Percentiles rank a stretch among this genome's conserved stretches.
These are phyloP conservation scores for Toxostoma redivivum DNA, from an alignment of 2,113 vertebrate species.

Conservation along the genomic window DNA sequence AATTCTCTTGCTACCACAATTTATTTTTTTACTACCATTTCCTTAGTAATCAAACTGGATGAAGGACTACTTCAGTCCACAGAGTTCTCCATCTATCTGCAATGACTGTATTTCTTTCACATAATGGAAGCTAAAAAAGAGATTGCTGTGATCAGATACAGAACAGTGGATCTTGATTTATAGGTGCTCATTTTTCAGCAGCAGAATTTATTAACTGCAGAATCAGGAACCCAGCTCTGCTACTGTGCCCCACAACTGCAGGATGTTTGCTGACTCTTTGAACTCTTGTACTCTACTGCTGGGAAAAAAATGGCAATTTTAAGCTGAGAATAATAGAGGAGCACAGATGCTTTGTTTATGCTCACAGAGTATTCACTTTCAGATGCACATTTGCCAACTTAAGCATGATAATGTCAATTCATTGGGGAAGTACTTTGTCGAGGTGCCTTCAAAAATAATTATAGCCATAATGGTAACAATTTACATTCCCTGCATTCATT, in stretches of 20 bases:
- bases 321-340: neutral
- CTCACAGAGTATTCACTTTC: neutral
- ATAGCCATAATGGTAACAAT: neutral
- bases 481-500: neutral
- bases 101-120: neutral
- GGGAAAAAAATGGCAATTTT: neutral
- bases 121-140: neutral
- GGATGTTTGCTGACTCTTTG: neutral
- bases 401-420: neutral
- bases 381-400: neutral
- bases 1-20: neutral
- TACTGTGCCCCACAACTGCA: neutral
- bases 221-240: neutral
- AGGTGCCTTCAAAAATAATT: conserved; percentile 27
- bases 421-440: neutral
- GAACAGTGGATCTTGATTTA: neutral
- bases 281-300: neutral
- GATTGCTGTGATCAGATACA: neutral
- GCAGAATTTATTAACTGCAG: neutral
- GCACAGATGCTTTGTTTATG: neutral
- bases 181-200: neutral
- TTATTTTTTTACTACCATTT: neutral
- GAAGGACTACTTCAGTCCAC: neutral
- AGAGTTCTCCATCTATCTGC: neutral
- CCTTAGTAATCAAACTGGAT: neutral